Percentiles rank a stretch among this genome's conserved stretches.
phyloP scores from a whole-genome alignment of 2,797 vertebrate species.

The Lycodopsis pacificus region DNA sequence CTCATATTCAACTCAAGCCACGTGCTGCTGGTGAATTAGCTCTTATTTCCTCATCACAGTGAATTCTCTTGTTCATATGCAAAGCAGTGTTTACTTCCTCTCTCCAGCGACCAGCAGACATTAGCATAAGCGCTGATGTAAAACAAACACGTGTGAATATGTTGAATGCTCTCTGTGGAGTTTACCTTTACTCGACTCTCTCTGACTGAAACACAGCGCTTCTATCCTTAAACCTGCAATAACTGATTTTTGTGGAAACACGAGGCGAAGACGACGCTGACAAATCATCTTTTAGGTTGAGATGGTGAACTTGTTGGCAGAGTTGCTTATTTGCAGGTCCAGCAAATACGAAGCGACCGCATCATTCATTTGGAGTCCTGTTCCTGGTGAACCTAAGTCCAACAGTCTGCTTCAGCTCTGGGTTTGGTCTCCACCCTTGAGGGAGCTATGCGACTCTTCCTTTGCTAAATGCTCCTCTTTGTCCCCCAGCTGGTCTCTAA shows the following conservation, averaged over 20 bases:
- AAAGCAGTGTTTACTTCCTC: slow-evolving; percentile 17
- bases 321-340: not conserved
- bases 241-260: not conserved
- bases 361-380: not conserved
- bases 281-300: not conserved
- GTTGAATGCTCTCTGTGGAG: not conserved
- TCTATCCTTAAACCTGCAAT: not conserved
- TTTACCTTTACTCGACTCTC: not conserved
- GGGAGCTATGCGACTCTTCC: not conserved
- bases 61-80: slow-evolving; percentile 36
- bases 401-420: not conserved
- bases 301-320: not conserved
- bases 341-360: not conserved
- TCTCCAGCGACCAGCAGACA: not conserved
- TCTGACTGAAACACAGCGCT: not conserved
- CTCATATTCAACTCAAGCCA: slow-evolving; percentile 56
- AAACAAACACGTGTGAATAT: not conserved
- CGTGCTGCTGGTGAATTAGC: slow-evolving; percentile 56
- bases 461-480: too few relatives aligned
- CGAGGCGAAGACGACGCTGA: not conserved
- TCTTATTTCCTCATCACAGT: slow-evolving; percentile 42
- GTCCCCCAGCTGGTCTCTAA: too few relatives aligned
- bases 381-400: not conserved
- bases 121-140: slow-evolving; percentile 1
- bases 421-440: not conserved